Conservation (phyloP, 2,113 vertebrate genomes). For the Glaucidium brasilianum region DNA sequence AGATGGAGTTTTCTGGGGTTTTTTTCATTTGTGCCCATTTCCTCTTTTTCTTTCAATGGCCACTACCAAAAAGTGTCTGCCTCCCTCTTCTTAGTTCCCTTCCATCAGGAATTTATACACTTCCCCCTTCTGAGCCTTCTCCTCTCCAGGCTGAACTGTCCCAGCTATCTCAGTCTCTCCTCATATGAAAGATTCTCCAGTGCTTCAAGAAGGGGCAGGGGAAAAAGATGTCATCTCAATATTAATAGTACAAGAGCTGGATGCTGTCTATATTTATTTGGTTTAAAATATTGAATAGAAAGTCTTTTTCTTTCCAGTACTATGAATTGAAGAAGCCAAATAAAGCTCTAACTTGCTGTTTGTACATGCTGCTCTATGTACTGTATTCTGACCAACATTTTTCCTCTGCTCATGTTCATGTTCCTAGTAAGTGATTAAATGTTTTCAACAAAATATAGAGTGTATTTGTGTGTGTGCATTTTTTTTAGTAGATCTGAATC, state of each 20-base stretch:
- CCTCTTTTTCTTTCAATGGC: neutral
- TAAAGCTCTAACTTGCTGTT: neutral
- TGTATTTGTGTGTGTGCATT: neutral
- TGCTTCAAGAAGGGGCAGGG: neutral
- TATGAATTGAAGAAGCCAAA: neutral
- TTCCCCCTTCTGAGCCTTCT: neutral
- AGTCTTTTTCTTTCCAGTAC: neutral
- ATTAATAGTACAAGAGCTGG: neutral
- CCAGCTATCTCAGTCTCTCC: neutral
- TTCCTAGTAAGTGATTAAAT: conserved; percentile 17
- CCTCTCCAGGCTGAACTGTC: neutral
- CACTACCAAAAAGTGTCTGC: neutral
- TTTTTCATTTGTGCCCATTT: neutral
- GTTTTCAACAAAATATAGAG: conserved; percentile 23
- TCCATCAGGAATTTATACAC: neutral
- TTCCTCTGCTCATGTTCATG: neutral
- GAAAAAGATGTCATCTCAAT: neutral
- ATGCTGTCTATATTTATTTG: neutral
- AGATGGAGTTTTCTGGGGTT: neutral
- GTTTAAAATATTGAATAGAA: neutral
- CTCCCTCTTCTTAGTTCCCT: neutral
- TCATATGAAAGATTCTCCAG: neutral
- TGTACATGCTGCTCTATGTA: neutral
- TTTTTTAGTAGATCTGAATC: conserved; percentile 70
- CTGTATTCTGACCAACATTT: neutral